Evolutionary conservation across 2,113 vertebrate genomes (phyloP).

Genomic region (Ondatra zibethicus): DNA sequence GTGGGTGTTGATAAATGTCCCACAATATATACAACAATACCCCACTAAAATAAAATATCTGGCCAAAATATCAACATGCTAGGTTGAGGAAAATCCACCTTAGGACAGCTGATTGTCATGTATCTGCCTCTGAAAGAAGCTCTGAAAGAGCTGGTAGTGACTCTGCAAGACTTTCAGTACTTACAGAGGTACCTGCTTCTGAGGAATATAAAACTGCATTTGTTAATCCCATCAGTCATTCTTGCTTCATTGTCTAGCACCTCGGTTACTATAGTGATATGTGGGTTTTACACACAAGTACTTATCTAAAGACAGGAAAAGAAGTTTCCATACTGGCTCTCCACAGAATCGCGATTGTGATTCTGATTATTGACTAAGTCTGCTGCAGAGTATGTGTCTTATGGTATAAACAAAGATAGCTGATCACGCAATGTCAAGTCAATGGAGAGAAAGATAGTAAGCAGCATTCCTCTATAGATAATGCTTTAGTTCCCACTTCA

Average conservation of each 20-base stretch:
- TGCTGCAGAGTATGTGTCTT: not conserved
- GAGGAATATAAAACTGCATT: not conserved
- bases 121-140: no score
- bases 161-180: no score
- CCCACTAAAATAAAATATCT: not conserved
- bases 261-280: not conserved
- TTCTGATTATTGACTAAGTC: not conserved
- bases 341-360: not conserved
- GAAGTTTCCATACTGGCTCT: rapidly evolving
- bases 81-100: not conserved
- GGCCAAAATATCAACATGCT: not conserved
- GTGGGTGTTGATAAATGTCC: not conserved
- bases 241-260: not conserved
- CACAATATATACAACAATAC: not conserved
- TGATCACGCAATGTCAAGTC: no score
- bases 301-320: not conserved
- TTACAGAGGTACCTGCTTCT: not conserved
- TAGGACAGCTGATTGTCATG: not conserved
- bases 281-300: not conserved
- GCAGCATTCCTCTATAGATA: not conserved
- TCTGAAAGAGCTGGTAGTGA: not conserved
- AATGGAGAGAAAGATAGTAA: not conserved
- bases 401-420: not conserved
- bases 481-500: not conserved
- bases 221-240: not conserved